Evolutionary conservation across 1,140 invertebrate species (phyloP).

Genomic region (Calycopis cecrops): DNA sequence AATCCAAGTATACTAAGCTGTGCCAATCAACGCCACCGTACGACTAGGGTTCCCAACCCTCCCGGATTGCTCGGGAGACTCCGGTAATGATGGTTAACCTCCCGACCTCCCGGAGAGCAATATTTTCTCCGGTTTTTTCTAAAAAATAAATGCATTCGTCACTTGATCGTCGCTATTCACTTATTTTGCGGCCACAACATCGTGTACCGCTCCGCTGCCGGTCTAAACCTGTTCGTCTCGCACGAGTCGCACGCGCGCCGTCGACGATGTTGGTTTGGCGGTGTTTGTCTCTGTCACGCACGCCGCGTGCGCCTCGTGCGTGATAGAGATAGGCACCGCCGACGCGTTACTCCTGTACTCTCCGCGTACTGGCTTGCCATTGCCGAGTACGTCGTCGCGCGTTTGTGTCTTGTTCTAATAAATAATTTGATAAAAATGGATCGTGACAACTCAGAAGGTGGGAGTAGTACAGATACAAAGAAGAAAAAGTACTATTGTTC

Average conservation of each 20-base stretch:
- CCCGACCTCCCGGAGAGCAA: constrained; percentile 15
- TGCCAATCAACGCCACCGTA: no score
- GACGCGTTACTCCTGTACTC: no score
- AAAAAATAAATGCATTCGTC: constrained; percentile 17
- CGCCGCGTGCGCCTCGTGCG: background rate
- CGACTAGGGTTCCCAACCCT: constrained; percentile 19
- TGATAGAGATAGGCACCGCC: constrained; percentile 7
- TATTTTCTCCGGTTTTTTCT: constrained; percentile 20
- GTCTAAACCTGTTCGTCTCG: constrained; percentile 9
- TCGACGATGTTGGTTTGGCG: background rate
- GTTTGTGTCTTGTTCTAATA: background rate
- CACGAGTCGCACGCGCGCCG: background rate
- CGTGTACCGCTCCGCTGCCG: no score
- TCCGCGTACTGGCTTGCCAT: background rate
- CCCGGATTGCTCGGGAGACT: constrained; percentile 19
- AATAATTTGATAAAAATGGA: constrained; percentile 12
- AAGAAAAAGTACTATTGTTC: constrained; percentile 9
- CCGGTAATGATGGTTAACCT: constrained; percentile 17
- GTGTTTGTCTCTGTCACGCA: constrained; percentile 6
- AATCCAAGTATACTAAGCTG: no score
- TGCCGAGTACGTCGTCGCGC: background rate
- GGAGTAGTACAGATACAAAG: constrained; percentile 3
- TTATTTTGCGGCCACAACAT: no score
- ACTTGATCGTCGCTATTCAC: constrained; percentile 13
- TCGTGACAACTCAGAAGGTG: constrained; percentile 8